A percentile compares a stretch with the other conserved stretches of the same genome.
These are phyloP conservation scores for Ditylenchus weischeri DNA, from an alignment of 2,888 invertebrate genomes.

Conservation along the genomic window DNA sequence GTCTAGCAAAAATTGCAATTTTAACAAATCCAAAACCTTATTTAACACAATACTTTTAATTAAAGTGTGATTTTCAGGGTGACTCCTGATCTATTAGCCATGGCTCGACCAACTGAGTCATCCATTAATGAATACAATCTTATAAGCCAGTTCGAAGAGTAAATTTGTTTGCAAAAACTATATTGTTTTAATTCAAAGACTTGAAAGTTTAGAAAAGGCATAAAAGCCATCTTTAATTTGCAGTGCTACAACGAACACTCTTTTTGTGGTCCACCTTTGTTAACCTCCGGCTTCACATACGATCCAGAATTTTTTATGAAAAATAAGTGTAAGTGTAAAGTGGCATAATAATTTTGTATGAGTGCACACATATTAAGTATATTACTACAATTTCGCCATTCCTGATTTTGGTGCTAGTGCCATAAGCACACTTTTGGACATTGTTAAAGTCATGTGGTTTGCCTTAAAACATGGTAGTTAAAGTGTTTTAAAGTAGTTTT, in stretches of 20 bases:
- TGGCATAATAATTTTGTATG: not conserved
- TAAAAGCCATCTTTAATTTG: constrained; percentile 79
- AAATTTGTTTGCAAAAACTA: constrained; percentile 37
- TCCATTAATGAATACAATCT: constrained; percentile 74
- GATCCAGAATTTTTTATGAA: constrained; percentile 80
- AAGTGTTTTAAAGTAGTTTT: constrained; percentile 63
- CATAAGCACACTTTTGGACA: constrained; percentile 74
- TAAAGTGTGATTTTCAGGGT: constrained; percentile 71
- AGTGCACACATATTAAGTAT: constrained; percentile 68
- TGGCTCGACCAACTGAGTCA: constrained; percentile 78
- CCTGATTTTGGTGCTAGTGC: constrained; percentile 80
- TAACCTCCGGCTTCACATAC: constrained; percentile 76
- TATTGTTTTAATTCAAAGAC: not conserved
- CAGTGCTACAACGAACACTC: constrained; percentile 81
- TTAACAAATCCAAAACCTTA: not conserved
- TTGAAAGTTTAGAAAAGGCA: constrained; percentile 68
- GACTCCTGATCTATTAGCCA: constrained; percentile 81
- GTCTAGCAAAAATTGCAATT: no score
- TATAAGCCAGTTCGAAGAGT: constrained; percentile 74
- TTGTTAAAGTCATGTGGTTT: constrained; percentile 85
- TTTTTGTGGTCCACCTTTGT: constrained; percentile 74
- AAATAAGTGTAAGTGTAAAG: constrained; percentile 70
- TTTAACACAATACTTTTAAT: no score
- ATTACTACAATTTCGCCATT: constrained; percentile 83
- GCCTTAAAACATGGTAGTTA: constrained; percentile 71